Evolutionary conservation across 2,888 invertebrate genomes (phyloP).

Genomic region (Acanthosepion lycidas): DNA sequence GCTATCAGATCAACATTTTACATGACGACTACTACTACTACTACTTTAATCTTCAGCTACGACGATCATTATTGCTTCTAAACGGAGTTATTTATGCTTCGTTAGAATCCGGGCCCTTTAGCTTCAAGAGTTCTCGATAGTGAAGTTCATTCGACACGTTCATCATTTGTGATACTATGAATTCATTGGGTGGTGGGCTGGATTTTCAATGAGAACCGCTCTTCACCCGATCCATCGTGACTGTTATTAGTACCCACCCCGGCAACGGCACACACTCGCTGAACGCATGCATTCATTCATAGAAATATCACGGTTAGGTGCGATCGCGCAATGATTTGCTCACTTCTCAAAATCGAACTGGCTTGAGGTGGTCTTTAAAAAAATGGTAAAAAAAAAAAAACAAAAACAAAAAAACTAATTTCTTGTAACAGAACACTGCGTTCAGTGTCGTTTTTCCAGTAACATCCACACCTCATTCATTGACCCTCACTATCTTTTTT

Average conservation of each 20-base stretch:
- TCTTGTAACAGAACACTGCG: background rate
- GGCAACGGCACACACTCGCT: background rate
- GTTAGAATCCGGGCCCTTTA: background rate
- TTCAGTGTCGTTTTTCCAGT: no score
- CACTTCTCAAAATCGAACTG: background rate
- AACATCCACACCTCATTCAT: no score
- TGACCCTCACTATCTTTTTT: no score
- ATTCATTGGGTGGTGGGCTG: slow-evolving; percentile 33
- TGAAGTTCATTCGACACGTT: slow-evolving; percentile 9
- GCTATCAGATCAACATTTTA: background rate
- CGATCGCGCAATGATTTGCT: background rate
- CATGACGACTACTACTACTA: background rate
- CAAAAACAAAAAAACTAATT: background rate
- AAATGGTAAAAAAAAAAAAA: background rate
- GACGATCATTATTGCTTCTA: background rate
- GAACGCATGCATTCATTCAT: slow-evolving; percentile 4
- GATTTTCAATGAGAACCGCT: background rate
- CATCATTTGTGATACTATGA: slow-evolving; percentile 7
- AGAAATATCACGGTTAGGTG: slow-evolving; percentile 33
- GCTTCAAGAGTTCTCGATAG: slow-evolving; percentile 18
- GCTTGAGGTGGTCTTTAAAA: background rate
- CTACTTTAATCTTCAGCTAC: background rate
- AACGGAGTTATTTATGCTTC: background rate
- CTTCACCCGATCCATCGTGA: background rate
- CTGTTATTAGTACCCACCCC: background rate